Base-by-base conservation (phyloP, 1,140 invertebrate species). In the Cydia pomonella region DNA sequence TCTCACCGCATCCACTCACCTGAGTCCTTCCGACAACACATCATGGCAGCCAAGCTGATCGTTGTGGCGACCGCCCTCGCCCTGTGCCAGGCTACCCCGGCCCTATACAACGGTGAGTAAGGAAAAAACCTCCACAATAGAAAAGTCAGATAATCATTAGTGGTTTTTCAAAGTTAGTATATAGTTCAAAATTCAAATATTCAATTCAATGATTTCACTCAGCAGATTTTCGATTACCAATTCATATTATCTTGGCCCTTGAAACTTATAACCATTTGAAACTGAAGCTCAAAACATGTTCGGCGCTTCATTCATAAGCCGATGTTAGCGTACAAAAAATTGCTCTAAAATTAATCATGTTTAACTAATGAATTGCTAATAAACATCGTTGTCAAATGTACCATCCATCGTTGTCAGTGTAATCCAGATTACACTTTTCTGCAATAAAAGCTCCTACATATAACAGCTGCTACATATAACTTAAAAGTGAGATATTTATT, bases 1-100 rank as follows among this genome's bases (percentile, higher is more conserved):
- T 92, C 85, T 92, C 91, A 84, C 90, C 79, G 47, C 84, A 91
- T 91, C 84, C 88, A 87, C 77, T 90, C 84, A 82, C 59, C 78
- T 77, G 82, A 77, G 78, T 82, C 80, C 85, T 84, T 72, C 84
- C 80, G 80, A 79, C n/a, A 50, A 50, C 47, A 50, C 44, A 50
- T 0, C 47, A 50, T 50, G 47, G 47, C 47, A 6, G n/a, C 47
- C 47, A 50, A 50, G n/a, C 47, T 50, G 47, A 50, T 50, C 47
- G 47, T 50, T 50, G n/a, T 50, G 6, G 47, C 47, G 47, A 50
- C 47, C 16, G 47, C 47, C 16, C 16, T 50, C n/a, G 47, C 47
- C n/a, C 47, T 50, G 5, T 50, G 47, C 47, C 47, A 50, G 0
- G 47, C 47, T 6, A 18, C n/a, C n/a, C 47, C 47, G 6, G 80